These are phyloP conservation scores for Hippocampus comes DNA, from an alignment of 2,113 vertebrate genomes.

Conservation along the genomic window DNA sequence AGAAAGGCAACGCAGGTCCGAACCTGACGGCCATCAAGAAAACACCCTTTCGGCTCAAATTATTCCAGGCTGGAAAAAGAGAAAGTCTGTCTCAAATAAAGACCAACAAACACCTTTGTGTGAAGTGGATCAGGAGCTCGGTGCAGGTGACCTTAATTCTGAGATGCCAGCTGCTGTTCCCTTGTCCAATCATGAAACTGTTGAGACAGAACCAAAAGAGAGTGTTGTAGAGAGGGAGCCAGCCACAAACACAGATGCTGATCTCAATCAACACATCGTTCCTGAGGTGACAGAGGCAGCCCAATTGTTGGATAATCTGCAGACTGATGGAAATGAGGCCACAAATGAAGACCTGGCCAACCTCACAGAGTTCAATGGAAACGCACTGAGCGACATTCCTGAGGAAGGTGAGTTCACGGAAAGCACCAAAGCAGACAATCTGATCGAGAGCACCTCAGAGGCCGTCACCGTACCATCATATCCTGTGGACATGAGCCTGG, in stretches of 20 bases:
- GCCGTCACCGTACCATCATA: constrained; percentile 79
- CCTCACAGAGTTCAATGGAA: constrained; percentile 54
- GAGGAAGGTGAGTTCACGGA: constrained; percentile 72
- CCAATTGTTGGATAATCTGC: constrained; percentile 6
- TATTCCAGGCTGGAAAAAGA: constrained; percentile 82
- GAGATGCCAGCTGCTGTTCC: constrained; percentile 89
- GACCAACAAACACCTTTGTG: constrained; percentile 67
- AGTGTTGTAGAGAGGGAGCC: constrained; percentile 22
- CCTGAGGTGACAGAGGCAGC: constrained; percentile 9
- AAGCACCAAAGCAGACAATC: constrained; percentile 70
- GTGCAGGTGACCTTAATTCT: constrained; percentile 77
- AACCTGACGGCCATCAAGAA: constrained; percentile 77
- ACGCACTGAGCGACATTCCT: constrained; percentile 72
- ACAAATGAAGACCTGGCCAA: constrained; percentile 52
- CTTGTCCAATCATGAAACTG: constrained; percentile 83
- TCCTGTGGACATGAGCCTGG: constrained; percentile 68
- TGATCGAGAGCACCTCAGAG: constrained; percentile 76
- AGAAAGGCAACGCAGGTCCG: constrained; percentile 75
- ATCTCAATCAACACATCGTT: constrained; percentile 29
- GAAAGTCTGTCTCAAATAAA: constrained; percentile 73
- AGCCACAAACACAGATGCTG: constrained; percentile 18
- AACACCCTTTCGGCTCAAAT: constrained; percentile 87
- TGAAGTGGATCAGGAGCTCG: constrained; percentile 66
- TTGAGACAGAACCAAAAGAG: constrained; percentile 60
- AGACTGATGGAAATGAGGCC: constrained; percentile 12